Evolutionary conservation across 2,113 vertebrate genomes (phyloP).

Genomic region (Lagopus leucura): DNA sequence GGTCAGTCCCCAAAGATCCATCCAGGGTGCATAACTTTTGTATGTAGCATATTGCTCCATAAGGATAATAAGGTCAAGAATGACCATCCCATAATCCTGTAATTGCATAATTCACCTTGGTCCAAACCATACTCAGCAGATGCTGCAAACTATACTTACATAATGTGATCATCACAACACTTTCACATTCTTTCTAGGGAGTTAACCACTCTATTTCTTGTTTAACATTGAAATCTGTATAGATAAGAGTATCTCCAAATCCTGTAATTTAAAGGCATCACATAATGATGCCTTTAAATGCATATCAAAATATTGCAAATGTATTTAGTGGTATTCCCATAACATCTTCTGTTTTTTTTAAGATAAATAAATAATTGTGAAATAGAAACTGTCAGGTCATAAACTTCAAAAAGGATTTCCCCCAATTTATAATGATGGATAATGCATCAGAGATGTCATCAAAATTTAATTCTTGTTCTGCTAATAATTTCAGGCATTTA

Average conservation of each 20-base stretch:
- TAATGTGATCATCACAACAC: not conserved
- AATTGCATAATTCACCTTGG: not conserved
- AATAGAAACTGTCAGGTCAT: not conserved
- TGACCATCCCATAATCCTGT: not conserved
- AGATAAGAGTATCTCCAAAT: not conserved
- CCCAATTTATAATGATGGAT: not conserved
- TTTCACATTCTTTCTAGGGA: not conserved
- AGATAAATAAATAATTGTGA: not conserved
- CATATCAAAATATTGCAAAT: not conserved
- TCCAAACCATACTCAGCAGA: not conserved
- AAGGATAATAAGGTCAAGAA: not conserved
- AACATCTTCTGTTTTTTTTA: not conserved
- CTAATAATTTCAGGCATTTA: not conserved
- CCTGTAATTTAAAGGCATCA: not conserved
- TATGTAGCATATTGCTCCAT: not conserved
- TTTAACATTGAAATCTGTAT: not conserved
- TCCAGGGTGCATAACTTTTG: not conserved
- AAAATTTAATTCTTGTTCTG: not conserved
- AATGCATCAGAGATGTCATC: not conserved
- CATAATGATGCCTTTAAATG: not conserved
- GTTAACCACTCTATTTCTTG: not conserved
- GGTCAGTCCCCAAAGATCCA: not conserved
- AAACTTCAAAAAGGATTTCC: not conserved
- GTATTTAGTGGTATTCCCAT: not conserved
- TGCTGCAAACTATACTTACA: not conserved